These are phyloP conservation scores for Syngnathus acus DNA, from an alignment of 2,797 vertebrate species.

Conservation along the genomic window DNA sequence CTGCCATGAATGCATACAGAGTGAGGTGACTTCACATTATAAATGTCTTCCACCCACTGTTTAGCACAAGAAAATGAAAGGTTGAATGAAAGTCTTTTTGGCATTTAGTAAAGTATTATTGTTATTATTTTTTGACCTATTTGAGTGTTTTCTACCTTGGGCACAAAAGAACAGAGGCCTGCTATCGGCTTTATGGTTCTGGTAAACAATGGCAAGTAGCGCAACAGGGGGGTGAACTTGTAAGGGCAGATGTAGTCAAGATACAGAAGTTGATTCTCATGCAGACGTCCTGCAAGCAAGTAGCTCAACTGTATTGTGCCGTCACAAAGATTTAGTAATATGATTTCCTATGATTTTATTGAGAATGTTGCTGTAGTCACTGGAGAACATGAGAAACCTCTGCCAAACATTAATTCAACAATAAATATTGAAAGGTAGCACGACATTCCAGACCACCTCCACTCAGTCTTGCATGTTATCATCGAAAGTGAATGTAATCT, in stretches of 20 bases:
- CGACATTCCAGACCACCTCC: constrained; percentile 14
- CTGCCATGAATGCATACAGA: constrained; percentile 46
- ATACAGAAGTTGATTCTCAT: constrained; percentile 52
- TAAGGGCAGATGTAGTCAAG: constrained; percentile 55
- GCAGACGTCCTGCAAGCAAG: constrained; percentile 37
- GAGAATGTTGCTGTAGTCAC: constrained; percentile 39
- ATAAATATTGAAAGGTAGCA: constrained; percentile 16
- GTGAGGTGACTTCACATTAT: constrained; percentile 66
- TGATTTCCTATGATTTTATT: constrained; percentile 44
- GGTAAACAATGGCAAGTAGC: constrained; percentile 56
- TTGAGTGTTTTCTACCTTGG: constrained; percentile 54
- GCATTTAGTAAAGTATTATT: constrained; percentile 57
- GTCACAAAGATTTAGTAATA: constrained; percentile 49
- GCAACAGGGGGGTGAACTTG: constrained; percentile 40
- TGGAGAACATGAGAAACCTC: constrained; percentile 36
- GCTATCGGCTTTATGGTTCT: constrained; percentile 52
- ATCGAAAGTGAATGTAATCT: not conserved
- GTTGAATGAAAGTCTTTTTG: constrained; percentile 52
- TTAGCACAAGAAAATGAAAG: constrained; percentile 54
- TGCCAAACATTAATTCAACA: constrained; percentile 19
- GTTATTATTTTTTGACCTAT: constrained; percentile 57
- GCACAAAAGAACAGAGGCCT: constrained; percentile 54
- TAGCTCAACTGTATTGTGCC: constrained; percentile 42
- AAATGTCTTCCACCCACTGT: constrained; percentile 61
- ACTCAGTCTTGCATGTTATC: constrained; percentile 9